Evolutionary conservation across 2,797 vertebrate species (phyloP).

Genomic region (Coregonus sp.): DNA sequence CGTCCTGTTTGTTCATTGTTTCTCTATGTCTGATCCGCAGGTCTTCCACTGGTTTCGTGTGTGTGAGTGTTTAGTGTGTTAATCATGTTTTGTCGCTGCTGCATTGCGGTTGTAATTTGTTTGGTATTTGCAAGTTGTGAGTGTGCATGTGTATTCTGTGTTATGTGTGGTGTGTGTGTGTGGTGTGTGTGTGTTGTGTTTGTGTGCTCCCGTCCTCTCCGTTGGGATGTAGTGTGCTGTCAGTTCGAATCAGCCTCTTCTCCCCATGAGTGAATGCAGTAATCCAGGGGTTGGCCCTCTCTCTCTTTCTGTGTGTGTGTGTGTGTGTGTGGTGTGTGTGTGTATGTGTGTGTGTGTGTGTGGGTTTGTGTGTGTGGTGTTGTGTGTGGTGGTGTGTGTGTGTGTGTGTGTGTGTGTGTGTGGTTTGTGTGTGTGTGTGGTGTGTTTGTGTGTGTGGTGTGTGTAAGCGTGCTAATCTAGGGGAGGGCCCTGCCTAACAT

Average conservation of each 20-base stretch:
- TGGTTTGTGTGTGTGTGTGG: constrained; percentile 54
- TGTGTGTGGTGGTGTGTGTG: constrained; percentile 34
- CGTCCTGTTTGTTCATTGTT: no score
- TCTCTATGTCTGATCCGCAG: no score
- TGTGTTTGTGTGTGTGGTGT: constrained; percentile 50
- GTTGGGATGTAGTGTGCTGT: constrained; percentile 80
- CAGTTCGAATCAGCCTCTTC: constrained; percentile 89
- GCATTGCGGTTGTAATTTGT: no score
- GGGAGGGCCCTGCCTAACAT: constrained; percentile 82
- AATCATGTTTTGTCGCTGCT: no score
- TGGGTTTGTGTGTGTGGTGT: constrained; percentile 10
- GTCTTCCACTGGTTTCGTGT: no score
- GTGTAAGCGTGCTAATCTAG: constrained; percentile 84
- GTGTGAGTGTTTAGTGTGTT: no score
- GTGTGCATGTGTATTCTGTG: constrained; percentile 9
- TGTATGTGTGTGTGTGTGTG: constrained; percentile 7
- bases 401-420: constrained; percentile 28
- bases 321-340: not conserved
- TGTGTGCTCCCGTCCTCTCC: constrained; percentile 80
- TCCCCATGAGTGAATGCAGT: constrained; percentile 89
- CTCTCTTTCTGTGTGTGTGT: not conserved
- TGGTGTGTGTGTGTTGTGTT: constrained; percentile 54
- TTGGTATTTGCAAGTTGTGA: no score
- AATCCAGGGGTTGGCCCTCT: constrained; percentile 80
- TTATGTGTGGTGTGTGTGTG: not conserved